phyloP scores from a whole-genome alignment of 2,888 invertebrate species.

The Synergus japonicus region DNA sequence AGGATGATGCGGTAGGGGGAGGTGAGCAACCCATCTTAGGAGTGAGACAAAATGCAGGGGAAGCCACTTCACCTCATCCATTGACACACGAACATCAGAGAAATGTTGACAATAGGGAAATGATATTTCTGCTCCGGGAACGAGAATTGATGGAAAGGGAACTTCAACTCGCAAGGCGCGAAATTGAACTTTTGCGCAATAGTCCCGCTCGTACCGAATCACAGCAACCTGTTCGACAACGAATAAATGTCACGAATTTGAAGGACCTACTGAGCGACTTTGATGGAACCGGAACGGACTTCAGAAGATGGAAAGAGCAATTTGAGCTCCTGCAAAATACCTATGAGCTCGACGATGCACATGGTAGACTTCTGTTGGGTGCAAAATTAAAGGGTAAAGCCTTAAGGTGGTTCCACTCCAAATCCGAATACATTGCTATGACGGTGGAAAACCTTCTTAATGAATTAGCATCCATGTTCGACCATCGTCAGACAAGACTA shows the following conservation, averaged over 20 bases:
- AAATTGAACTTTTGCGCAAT: background rate
- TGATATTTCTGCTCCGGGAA: no score
- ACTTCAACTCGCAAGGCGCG: constrained; percentile 40
- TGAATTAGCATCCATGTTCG: constrained; percentile 40
- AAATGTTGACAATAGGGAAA: background rate
- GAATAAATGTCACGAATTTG: constrained; percentile 33
- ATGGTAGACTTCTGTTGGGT: constrained; percentile 38
- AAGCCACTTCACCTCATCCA: background rate
- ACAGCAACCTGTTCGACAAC: constrained; percentile 19
- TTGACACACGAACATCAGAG: no score
- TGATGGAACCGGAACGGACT: constrained; percentile 34
- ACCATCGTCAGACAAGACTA: constrained; percentile 36
- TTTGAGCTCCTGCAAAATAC: constrained; percentile 38
- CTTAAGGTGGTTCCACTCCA: constrained; percentile 44
- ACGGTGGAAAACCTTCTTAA: constrained; percentile 11
- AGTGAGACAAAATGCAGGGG: background rate
- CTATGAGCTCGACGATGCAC: constrained; percentile 43
- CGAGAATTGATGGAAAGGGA: constrained; percentile 37
- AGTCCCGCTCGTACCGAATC: background rate
- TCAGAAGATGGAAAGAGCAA: constrained; percentile 41
- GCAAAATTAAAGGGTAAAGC: constrained; percentile 43
- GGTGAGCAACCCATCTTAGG: background rate
- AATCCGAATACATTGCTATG: constrained; percentile 42
- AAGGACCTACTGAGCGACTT: constrained; percentile 42
- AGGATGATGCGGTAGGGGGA: background rate